Base-by-base conservation (phyloP, 2,113 vertebrate species). In the Callipepla californica region DNA sequence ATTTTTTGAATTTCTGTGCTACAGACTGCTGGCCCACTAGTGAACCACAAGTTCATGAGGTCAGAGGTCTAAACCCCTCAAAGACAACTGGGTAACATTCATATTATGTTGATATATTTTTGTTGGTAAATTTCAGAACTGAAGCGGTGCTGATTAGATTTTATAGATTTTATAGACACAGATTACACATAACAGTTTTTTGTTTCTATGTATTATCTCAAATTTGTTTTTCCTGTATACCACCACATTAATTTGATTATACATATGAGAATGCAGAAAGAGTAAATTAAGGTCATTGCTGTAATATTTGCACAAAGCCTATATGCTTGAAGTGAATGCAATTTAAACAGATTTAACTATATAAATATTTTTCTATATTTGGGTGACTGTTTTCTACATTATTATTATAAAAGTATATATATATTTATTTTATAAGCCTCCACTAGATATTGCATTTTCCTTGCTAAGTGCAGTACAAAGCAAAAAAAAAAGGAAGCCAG, bases 81-180 rank as follows among this genome's bases (percentile, higher is more conserved):
- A 38, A 76, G 48, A 34, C 1, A 5, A 3, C 2, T 63, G 6
- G 4, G 3, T 45, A 53, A 13, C 15, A 36, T 2, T 67, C 6
- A 12, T 19, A 12, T 55, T 82, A 17, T 36, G 13, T 7, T 40
- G 6, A 5, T 57, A 8, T 0, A 15, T 42, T 94, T 82, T 80
- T n/a, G 6, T 6, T 32, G 25, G 25, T 20, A 38, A 77, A 62
- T 3, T 76, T 90, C 53, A 77, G 26, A 23, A 22, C 3, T 11
- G 23, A 67, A 76, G 7, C 21, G 63, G 34, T 44, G 53, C 21
- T 76, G 55, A 44, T 9, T 7, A 44, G 34, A 65, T 80, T 88
- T 95, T 79, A 82, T 7, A 44, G 34, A 65, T 80, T 88, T 95
- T 79, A 82, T 42, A n/a, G 67, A 87, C 42, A 51, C 19, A 32